Base-by-base conservation (phyloP, 2,113 vertebrate species). In the Diphyllodes magnificus region DNA sequence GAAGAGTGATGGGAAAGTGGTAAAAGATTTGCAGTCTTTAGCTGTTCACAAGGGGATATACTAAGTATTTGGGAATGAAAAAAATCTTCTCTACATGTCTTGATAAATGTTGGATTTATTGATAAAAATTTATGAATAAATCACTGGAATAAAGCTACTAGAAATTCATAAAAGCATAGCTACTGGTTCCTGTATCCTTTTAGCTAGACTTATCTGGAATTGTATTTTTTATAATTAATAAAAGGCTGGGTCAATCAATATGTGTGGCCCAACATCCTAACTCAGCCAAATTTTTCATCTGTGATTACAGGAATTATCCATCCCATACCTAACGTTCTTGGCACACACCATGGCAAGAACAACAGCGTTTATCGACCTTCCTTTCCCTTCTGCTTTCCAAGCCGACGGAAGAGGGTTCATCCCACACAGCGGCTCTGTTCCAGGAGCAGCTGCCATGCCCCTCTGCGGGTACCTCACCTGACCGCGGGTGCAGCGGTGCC, bases 401-500 rank as follows among this genome's bases (percentile, higher is more conserved):
- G 33, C 9, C 4, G 7, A 17, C 0, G 3, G 28, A 40, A 39
- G 24, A 28, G 19, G 11, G 6, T 8, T n/a, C 7, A 21, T 37
- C n/a, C 21, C 15, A 9, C 37, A 6, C 25, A 3, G 10, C 10
- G 2, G 35, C 9, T 31, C 35, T 28, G 18, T 5, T 42, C 17
- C 7, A 6, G 4, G 18, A 37, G 23, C 11, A 3, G 18, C 2
- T 9, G 31, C 4, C 0, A 3, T 15, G 39, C 33, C 27, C 6
- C 5, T 4, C 28, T 4, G 6, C 1, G 3, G 1, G 10, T 27
- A 10, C 35, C 33, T 7, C 35, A 31, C 30, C 39, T 10, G 18
- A 19, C 20, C 0, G 1, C 2, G 1, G 7, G 11, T 1, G 10
- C 39, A 12, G 9, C 17, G 2, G 5, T 6, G 30, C 60, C 31